phyloP scores from a whole-genome alignment of 1,140 invertebrate genomes.

The Idris sp. region DNA sequence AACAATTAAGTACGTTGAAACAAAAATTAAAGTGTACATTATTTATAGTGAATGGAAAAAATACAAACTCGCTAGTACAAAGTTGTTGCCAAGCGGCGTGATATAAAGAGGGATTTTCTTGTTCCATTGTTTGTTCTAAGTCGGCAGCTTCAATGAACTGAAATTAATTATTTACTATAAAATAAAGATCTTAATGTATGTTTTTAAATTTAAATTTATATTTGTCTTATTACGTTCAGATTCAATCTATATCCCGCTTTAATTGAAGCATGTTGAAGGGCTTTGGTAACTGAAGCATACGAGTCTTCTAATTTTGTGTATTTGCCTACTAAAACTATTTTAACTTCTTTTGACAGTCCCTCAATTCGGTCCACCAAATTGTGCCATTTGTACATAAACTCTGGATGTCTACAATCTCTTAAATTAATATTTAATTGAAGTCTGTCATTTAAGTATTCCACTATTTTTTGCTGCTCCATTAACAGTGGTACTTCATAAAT shows the following conservation, averaged over 20 bases:
- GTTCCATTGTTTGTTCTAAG: conserved; percentile 87
- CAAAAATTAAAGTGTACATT: no score
- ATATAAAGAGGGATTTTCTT: conserved; percentile 88
- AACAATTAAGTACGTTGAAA: no score
- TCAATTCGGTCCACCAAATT: conserved; percentile 92
- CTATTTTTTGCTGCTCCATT: conserved; percentile 93
- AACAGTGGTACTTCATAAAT: conserved; percentile 97
- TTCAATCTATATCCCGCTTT: conserved; percentile 90
- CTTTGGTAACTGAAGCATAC: conserved; percentile 97
- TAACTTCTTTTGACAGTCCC: conserved; percentile 87
- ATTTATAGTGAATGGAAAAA: no score
- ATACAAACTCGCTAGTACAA: conserved; percentile 89
- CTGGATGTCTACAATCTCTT: conserved; percentile 80
- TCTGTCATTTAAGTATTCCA: conserved; percentile 90
- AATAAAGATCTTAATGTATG: conserved; percentile 2
- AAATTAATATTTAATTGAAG: conserved; percentile 86
- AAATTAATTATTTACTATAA: no score
- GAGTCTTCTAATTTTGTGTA: conserved; percentile 97
- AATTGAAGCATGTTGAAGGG: conserved; percentile 94
- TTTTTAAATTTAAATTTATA: background rate
- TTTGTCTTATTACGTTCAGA: conserved; percentile 80
- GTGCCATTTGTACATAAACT: conserved; percentile 93
- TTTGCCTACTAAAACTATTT: conserved; percentile 98
- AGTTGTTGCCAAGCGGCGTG: conserved; percentile 96
- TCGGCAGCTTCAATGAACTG: conserved; percentile 94